Evolutionary conservation across 1,140 invertebrate genomes (phyloP), one percentile per base, ranked within the genome.

Genomic region (Macrobrachium nipponense): DNA sequence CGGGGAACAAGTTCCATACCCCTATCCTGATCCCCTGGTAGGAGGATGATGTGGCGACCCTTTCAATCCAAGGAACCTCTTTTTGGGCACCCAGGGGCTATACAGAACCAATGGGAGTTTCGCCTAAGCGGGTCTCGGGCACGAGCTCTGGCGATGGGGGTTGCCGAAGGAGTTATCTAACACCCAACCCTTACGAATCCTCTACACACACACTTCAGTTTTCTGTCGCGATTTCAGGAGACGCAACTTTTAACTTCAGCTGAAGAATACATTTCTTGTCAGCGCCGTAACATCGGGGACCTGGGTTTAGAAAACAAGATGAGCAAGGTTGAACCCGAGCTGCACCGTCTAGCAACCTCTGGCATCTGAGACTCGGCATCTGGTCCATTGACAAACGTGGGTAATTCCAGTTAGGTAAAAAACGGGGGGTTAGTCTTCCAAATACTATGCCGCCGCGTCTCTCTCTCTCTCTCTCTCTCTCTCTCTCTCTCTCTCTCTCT

Each of bases 301-400:
- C 51, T 12, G 51, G 51, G 51, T 6, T 51, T 51, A n/a, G n/a
- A 36, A 0, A 10, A 51, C 3, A 51, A 12, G 51, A 51, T 5
- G 3, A 8, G 51, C 12, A 36, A 36, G 2, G 2, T 43, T 15
- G 7, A 23, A 14, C 8, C 18, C 23, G 20, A 70, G 11, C 8
- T 15, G 68, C 20, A 5, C 11, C 18, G 11, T 23, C n/a, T 14
- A 61, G 59, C 58, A 76, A 73, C 44, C 43, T n/a, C 44, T n/a
- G 83, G 77, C 66, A 80, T 15, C 70, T 15, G 44, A n/a, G 15
- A 0, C 23, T 2, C 66, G 83, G 83, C 83, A 86, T 86, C 83
- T 86, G 83, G 51, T 59, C 77, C 77, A 86, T 86, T 86, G 77
- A 86, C 70, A 86, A 80, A 75, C 66, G 77, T 80, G 83, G 83